Evolutionary conservation across 2,113 vertebrate species (phyloP).

Genomic region (Aegotheles bennettii): DNA sequence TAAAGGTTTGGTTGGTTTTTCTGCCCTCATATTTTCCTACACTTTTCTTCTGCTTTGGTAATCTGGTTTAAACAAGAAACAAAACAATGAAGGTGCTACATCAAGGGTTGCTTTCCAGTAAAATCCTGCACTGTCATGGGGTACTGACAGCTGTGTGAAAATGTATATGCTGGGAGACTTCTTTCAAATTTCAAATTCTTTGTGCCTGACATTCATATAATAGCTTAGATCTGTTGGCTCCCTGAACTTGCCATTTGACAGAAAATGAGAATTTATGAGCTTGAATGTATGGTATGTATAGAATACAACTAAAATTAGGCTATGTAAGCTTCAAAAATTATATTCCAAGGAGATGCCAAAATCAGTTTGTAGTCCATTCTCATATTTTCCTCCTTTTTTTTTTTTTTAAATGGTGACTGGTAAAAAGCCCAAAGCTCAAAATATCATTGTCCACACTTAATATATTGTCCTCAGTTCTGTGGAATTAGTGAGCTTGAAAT

Average conservation of each 20-base stretch:
- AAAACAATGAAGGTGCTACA: not conserved
- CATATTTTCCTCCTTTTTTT: not conserved
- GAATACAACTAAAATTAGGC: not conserved
- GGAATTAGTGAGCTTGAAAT: constrained; percentile 30
- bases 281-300: not conserved
- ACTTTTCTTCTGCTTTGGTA: not conserved
- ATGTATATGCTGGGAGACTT: not conserved
- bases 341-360: not conserved
- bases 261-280: not conserved
- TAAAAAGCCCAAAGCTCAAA: not conserved
- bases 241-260: not conserved
- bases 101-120: not conserved
- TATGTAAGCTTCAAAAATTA: not conserved
- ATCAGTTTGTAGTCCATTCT: not conserved
- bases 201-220: not conserved
- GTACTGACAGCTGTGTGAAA: not conserved
- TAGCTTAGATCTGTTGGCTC: not conserved
- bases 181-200: not conserved
- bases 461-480: not conserved
- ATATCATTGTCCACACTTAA: not conserved
- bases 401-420: not conserved
- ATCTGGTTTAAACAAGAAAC: not conserved
- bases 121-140: not conserved
- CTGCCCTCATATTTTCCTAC: not conserved
- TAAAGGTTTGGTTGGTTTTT: not conserved